phyloP scores from a whole-genome alignment of 1,140 invertebrate genomes.

The Melitaea cinxia region DNA sequence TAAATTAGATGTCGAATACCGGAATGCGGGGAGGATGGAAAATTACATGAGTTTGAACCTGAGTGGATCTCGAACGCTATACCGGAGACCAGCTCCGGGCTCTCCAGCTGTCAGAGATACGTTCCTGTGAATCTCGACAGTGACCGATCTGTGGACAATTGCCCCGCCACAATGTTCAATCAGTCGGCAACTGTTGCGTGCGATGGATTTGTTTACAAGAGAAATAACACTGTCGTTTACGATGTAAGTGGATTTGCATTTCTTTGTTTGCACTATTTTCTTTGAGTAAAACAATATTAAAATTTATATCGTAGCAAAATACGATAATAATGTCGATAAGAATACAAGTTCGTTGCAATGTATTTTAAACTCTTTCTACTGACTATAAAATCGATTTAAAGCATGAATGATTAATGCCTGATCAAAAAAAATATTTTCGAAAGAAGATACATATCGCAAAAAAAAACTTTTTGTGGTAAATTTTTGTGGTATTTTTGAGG shows the following conservation, averaged over 20 bases:
- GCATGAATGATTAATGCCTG: no score
- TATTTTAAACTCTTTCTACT: no score
- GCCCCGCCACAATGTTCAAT: constrained; percentile 53
- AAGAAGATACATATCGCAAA: no score
- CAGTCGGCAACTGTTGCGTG: constrained; percentile 38
- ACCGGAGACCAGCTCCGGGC: constrained; percentile 39
- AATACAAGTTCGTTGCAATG: no score
- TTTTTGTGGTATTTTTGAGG: no score
- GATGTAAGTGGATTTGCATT: constrained; percentile 53
- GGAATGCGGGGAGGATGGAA: constrained; percentile 58
- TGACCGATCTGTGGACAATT: constrained; percentile 46
- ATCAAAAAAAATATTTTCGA: no score
- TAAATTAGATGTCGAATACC: constrained; percentile 60
- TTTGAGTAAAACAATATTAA: not conserved
- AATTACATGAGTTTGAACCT: constrained; percentile 38
- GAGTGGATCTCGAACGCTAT: constrained; percentile 60
- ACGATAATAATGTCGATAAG: no score
- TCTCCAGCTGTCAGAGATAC: constrained; percentile 56
- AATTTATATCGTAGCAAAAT: no score
- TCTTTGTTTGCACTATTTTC: not conserved
- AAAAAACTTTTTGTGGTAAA: no score
- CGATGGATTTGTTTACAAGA: constrained; percentile 59
- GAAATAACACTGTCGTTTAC: constrained; percentile 64
- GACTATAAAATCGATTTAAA: no score
- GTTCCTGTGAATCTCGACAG: not conserved